Conservation (phyloP, 2,888 invertebrate species). For the Pyrocoelia pectoralis region DNA sequence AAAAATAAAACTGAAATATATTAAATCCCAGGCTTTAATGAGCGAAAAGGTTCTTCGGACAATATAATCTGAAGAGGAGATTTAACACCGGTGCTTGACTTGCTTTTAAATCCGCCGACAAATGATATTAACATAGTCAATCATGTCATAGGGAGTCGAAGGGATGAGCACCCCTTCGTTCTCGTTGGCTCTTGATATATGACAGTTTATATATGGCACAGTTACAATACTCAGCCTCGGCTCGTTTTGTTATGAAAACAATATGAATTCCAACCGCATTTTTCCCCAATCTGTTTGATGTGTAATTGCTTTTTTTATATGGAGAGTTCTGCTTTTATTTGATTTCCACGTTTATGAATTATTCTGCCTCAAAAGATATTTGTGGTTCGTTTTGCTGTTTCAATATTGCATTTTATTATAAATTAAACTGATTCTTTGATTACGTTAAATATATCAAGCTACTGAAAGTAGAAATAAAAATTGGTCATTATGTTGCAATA, state of each 20-base stretch:
- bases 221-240: slow-evolving; percentile 48
- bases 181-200: slow-evolving; percentile 57
- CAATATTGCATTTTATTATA: slow-evolving; percentile 21
- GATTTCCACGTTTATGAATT: slow-evolving; percentile 56
- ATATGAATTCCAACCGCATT: slow-evolving; percentile 62
- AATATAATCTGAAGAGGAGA: slow-evolving; percentile 51
- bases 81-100: slow-evolving; percentile 41
- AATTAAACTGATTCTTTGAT: background rate
- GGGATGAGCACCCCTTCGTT: slow-evolving; percentile 43
- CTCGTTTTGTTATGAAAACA: slow-evolving; percentile 60
- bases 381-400: slow-evolving; percentile 26
- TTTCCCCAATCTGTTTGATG: slow-evolving; percentile 60
- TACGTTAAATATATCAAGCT: too few species aligned
- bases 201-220: slow-evolving; percentile 54
- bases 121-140: slow-evolving; percentile 60
- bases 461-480: too few species aligned
- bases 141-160: slow-evolving; percentile 51
- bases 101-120: slow-evolving; percentile 52
- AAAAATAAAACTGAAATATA: slow-evolving; percentile 34
- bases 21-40: slow-evolving; percentile 31
- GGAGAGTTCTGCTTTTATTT: slow-evolving; percentile 53
- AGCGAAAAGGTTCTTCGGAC: slow-evolving; percentile 37
- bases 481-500: too few species aligned
- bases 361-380: slow-evolving; percentile 41
- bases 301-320: slow-evolving; percentile 59